Conservation (phyloP, 64 coral and sea anemone genomes). For the Montipora foliosa region DNA sequence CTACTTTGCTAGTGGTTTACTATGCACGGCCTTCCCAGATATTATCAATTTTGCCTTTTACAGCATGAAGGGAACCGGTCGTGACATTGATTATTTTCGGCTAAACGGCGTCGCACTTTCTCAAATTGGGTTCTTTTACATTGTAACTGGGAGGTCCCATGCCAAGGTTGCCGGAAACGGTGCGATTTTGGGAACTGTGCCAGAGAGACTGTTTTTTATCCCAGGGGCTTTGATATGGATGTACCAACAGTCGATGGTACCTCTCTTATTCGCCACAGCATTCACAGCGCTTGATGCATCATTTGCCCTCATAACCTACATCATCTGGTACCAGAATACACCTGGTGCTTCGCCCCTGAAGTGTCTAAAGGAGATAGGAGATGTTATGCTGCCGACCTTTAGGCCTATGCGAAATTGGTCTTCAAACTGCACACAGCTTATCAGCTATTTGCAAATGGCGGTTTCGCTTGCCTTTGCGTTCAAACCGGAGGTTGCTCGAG, state of each 20-base stretch:
- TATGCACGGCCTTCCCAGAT: not conserved
- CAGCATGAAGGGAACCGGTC: conserved; percentile 6
- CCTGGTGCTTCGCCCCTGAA: conserved; percentile 6
- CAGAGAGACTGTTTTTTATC: conserved; percentile 39
- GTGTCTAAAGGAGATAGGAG: conserved; percentile 7
- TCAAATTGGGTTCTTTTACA: conserved; percentile 48
- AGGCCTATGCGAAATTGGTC: not conserved
- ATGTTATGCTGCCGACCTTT: not conserved
- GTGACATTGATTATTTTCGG: not conserved
- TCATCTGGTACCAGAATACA: conserved; percentile 41
- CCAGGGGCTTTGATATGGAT: not conserved
- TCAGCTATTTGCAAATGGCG: conserved; percentile 17
- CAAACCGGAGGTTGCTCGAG: conserved; percentile 17
- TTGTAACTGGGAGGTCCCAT: conserved; percentile 3
- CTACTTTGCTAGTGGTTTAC: not conserved
- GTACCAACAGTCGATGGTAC: conserved; percentile 6
- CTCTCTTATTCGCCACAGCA: not conserved
- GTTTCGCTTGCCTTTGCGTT: conserved; percentile 2
- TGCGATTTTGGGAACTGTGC: conserved; percentile 29
- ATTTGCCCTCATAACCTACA: conserved; percentile 39
- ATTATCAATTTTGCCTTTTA: not conserved
- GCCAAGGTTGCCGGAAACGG: conserved; percentile 14
- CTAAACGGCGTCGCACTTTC: not conserved
- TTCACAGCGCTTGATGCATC: not conserved
- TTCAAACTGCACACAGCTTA: not conserved